A percentile compares a stretch with the other conserved stretches of the same genome.
phyloP scores from a whole-genome alignment of 2,797 vertebrate species.

The Tenualosa thibaudeaui region DNA sequence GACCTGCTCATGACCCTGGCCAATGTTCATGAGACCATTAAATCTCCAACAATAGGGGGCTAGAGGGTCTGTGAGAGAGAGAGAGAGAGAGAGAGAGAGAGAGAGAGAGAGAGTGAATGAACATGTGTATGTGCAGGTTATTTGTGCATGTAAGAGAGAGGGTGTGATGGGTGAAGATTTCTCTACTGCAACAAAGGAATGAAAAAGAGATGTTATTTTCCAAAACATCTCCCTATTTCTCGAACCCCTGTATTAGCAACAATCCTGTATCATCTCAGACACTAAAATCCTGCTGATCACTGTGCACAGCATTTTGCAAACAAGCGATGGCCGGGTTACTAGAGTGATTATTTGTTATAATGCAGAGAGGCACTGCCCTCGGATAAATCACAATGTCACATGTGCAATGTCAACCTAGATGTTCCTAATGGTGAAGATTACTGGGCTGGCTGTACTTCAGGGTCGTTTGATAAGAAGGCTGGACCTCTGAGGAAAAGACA shows the following conservation, averaged over 20 bases:
- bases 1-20: slow-evolving; percentile 74
- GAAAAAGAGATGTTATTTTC: background rate
- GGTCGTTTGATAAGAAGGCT: slow-evolving; percentile 46
- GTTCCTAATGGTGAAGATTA: slow-evolving; percentile 18
- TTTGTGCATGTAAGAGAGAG: background rate
- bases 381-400: background rate
- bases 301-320: slow-evolving; percentile 4
- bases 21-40: slow-evolving; percentile 79
- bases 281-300: background rate
- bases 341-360: slow-evolving; percentile 1
- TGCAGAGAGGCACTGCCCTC: background rate
- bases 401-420: slow-evolving; percentile 1
- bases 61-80: slow-evolving; percentile 51
- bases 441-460: slow-evolving; percentile 43
- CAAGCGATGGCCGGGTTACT: background rate
- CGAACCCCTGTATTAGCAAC: background rate
- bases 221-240: background rate
- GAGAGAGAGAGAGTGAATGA: background rate
- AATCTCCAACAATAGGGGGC: slow-evolving; percentile 66
- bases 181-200: background rate
- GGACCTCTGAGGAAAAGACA: slow-evolving; percentile 46
- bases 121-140: background rate
- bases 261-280: background rate
- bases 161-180: slow-evolving; percentile 4
- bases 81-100: slow-evolving; percentile 34